Evolutionary conservation across 2,797 vertebrate species (phyloP), one percentile per base, ranked within the genome.

Genomic region (Merluccius polli): DNA sequence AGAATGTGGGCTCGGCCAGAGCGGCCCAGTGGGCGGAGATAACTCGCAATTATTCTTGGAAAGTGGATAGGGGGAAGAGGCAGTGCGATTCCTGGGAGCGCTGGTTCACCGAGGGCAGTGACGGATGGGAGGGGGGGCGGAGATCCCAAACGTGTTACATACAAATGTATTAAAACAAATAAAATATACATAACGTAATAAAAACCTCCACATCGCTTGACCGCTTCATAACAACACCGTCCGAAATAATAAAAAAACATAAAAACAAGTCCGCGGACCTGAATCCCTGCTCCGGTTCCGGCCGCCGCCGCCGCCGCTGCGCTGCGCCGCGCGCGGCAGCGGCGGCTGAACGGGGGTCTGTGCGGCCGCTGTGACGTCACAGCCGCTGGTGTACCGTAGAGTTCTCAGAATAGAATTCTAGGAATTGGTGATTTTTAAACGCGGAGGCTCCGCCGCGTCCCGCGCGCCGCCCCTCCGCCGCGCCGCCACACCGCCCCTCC

Each of bases 351-450:
- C 13, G 32, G 78, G 75, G 75, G 79, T 76, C 78, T 78, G 73
- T 79, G 86, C 83, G 78, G 81, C 78, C 65, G 75, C 6, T 1
- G 86, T 93, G 92, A 91, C 93, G 94, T 95, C 93, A 94, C 75
- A 90, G 87, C 86, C 87, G 90, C 88, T 83, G 84, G 87, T 83
- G 89, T 88, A 36, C 81, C 72, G 86, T 84, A 33, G 78, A 89
- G 86, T 94, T 94, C 94, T 91, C 88, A 93, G 94, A 94, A 94
- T 91, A 87, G 89, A 88, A 86, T 93, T 94, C 93, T 91, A 92
- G 91, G 93, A 94, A 94, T 90, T 84, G 81, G 89, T 87, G 83
- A 91, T 89, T 88, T 85, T 90, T 88, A 90, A 90, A 91, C 92
- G 91, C 89, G 91, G 77, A 93, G 91, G 87, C 89, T 88, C 87